Evolutionary conservation across 1,140 invertebrate species (phyloP).

Genomic region (Littorina saxatilis): DNA sequence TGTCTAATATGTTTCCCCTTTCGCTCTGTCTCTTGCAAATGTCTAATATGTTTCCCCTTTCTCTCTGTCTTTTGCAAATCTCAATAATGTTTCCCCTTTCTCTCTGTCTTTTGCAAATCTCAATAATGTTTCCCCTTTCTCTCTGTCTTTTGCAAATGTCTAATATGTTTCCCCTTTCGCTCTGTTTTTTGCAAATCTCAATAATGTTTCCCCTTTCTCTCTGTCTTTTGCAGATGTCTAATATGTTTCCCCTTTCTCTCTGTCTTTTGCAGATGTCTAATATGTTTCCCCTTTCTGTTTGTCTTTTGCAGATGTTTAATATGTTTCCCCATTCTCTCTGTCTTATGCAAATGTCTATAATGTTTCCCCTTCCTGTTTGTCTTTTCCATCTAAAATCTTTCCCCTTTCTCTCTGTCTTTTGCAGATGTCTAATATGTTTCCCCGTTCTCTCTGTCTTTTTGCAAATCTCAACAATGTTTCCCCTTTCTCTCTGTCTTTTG

Average conservation of each 20-base stretch:
- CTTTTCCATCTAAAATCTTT: background rate
- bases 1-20: no score
- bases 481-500: background rate
- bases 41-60: no score
- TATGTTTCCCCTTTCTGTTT: background rate
- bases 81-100: background rate
- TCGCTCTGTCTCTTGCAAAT: no score
- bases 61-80: no score
- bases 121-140: background rate
- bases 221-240: background rate
- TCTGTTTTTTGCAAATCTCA: no score
- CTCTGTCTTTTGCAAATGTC: background rate
- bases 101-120: background rate
- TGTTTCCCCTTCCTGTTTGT: background rate
- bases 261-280: background rate
- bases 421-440: background rate
- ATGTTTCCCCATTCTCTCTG: background rate
- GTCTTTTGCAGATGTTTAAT: background rate
- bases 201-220: background rate
- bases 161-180: no score
- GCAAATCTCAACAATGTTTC: no score
- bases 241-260: background rate
- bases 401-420: background rate
- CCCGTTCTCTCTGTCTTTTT: conserved; percentile 1
- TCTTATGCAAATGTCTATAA: background rate